Evolutionary conservation across 1,140 invertebrate species (phyloP).

Genomic region (Drosophila nigrodunni): DNA sequence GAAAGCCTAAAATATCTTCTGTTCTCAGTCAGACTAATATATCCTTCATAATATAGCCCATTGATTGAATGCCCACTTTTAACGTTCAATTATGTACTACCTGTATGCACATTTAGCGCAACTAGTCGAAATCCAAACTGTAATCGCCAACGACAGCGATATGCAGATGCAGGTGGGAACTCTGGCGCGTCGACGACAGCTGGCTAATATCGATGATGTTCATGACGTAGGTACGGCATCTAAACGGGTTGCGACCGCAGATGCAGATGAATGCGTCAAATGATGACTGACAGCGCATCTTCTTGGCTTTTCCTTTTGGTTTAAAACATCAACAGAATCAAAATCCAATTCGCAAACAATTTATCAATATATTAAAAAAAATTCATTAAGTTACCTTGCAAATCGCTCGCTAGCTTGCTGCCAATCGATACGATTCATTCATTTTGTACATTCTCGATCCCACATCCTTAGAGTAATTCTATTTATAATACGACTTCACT

Average conservation of each 20-base stretch:
- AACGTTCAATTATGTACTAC: conserved; percentile 28
- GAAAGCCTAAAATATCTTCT: background rate
- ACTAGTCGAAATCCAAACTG: conserved; percentile 81
- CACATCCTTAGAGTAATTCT: background rate
- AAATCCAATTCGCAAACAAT: background rate
- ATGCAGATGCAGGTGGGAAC: conserved; percentile 54
- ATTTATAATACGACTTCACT: background rate
- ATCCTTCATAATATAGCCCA: background rate
- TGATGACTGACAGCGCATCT: conserved; percentile 30
- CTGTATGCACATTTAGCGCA: conserved; percentile 68
- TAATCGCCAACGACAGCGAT: conserved; percentile 75
- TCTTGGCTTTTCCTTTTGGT: conserved; percentile 40
- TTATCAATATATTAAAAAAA: conserved; percentile 23
- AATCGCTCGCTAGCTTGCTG: conserved; percentile 37
- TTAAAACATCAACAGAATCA: conserved; percentile 4
- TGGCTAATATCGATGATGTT: conserved; percentile 51
- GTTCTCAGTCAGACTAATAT: conserved; percentile 3
- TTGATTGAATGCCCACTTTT: conserved; percentile 16
- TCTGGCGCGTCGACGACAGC: conserved; percentile 54
- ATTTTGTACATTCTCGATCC: conserved; percentile 34
- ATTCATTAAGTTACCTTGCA: conserved; percentile 31
- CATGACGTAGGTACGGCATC: conserved; percentile 71
- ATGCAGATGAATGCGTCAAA: conserved; percentile 22
- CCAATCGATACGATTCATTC: conserved; percentile 29
- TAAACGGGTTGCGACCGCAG: background rate